phyloP scores from a whole-genome alignment of 2,113 vertebrate genomes.

The Ptychochromis oligacanthus region DNA sequence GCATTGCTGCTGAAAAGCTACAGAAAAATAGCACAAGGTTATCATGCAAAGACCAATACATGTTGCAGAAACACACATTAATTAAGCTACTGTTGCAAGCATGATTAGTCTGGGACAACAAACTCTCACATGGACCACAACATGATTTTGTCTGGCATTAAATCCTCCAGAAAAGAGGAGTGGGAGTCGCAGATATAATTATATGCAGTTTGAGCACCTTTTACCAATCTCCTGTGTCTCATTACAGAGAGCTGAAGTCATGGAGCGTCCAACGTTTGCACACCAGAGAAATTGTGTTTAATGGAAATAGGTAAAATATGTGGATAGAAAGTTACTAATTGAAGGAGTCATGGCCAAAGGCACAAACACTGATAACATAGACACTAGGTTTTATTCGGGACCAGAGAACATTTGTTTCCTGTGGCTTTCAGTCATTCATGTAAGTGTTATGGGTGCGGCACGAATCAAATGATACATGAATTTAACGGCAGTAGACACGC shows the following conservation, averaged over 20 bases:
- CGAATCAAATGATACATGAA: constrained; percentile 34
- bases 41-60: constrained; percentile 42
- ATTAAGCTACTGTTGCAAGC: constrained; percentile 67
- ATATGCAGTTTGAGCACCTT: constrained; percentile 73
- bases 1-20: neutral
- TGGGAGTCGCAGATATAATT: constrained; percentile 70
- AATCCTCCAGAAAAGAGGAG: constrained; percentile 68
- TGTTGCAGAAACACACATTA: constrained; percentile 61
- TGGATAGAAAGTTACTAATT: constrained; percentile 58
- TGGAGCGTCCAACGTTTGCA: constrained; percentile 24
- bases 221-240: constrained; percentile 73
- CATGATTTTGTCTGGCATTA: constrained; percentile 68
- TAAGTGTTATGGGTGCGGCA: constrained; percentile 10
- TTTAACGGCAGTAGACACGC: constrained; percentile 25
- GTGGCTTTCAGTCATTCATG: constrained; percentile 37
- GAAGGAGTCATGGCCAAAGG: constrained; percentile 47
- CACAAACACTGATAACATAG: constrained; percentile 9
- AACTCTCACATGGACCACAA: constrained; percentile 66
- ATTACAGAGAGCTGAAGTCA: constrained; percentile 60
- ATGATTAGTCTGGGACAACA: constrained; percentile 74
- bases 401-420: constrained; percentile 1
- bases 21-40: constrained; percentile 41
- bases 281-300: constrained; percentile 50
- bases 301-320: constrained; percentile 65
- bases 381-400: constrained; percentile 17